Base-by-base conservation (phyloP, 1,140 invertebrate species). In the Anagrus nilaparvatae region DNA sequence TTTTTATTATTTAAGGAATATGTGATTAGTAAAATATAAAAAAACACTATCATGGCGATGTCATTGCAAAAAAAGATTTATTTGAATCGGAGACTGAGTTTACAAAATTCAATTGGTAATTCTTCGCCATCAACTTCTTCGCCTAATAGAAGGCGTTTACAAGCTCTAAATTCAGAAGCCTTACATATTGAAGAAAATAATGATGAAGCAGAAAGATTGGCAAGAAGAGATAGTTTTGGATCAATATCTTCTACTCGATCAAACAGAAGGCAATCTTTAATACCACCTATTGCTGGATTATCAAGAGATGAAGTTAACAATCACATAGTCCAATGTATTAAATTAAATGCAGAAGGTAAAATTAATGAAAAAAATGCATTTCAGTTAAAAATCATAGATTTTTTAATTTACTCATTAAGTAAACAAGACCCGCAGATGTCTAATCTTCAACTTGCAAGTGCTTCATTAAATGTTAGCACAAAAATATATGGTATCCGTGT, bases 351-450 rank as follows among this genome's bases (percentile, higher is more conserved):
- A 2, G 74, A 78, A 59, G 79, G 79, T 29, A 85, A 88, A 80
- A 88, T 89, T 44, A 87, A 74, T 49, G 67, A 73, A 14, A 85
- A 87, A 58, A 89, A 89, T 77, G 85, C 82, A 1, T 90, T 87
- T 70, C 78, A 76, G 50, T 61, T 89, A 2, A 76, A 84, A 51
- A 70, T 88, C 13, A 88, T 89, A 51, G 86, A 89, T 55, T 82
- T 80, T 51, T 81, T 90, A 76, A 71, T 76, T 8, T 75, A 81
- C 13, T 75, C 84, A 68, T 51, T 85, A n/a, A 72, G 75, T 29
- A 74, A 76, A 36, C 74, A 79, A 49, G 75, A 80, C 51, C 58
- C 65, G 0, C 67, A 75, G 23, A 72, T 82, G 66, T 75, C 78
- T 34, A 79, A 84, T 59, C 73, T 79, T n/a, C 71, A 86, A 73